Base-by-base conservation (phyloP, 1,140 invertebrate species). In the Meloidogyne exigua region DNA sequence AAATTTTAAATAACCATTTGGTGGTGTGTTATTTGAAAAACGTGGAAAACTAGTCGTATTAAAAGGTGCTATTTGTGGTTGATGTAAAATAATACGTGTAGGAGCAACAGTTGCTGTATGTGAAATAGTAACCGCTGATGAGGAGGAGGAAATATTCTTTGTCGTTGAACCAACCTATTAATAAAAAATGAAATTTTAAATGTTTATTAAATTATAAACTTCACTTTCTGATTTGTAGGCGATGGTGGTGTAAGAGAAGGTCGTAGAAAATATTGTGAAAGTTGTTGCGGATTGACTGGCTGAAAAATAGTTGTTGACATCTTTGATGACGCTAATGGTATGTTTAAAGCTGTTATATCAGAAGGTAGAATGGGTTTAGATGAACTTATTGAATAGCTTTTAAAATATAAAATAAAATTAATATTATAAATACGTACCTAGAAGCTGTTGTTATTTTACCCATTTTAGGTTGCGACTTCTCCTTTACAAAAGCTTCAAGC, bases 281-380 rank as follows among this genome's bases (percentile, higher is more conserved):
- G 23, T 73, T 73, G 72, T 25, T 73, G 72, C 11, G 72, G 72
- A 23, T 57, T 62, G 18, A 73, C 57, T n/a, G 62, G 72, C 15
- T 73, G 72, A 49, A 73, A 73, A 57, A 73, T n/a, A 42, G 66
- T 62, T 26, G 72, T 73, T 9, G 72, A 57, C 36, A 26, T 73
- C 12, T 28, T 39, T 23, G 36, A 42, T 13, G 28, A 25, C 15
- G 72, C 21, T 39, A 39, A 73, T 9, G 72, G 15, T 73, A 65
- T 49, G 2, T 72, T 65, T 36, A 32, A 63, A 49, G 70, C 39
- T 18, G 39, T 5, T 26, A 49, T 18, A 26, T 36, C 21, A 21
- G 21, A 26, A 18, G 23, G 15, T 11, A 25, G 18, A 9, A 21
- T 18, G 1, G 36, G 26, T 10, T 25, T 44, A n/a, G 57, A 39